Percentiles rank a stretch among this genome's conserved stretches.
Evolutionary conservation across 92 coral and sea anemone species (phyloP).

Genomic region (Porites lobata): DNA sequence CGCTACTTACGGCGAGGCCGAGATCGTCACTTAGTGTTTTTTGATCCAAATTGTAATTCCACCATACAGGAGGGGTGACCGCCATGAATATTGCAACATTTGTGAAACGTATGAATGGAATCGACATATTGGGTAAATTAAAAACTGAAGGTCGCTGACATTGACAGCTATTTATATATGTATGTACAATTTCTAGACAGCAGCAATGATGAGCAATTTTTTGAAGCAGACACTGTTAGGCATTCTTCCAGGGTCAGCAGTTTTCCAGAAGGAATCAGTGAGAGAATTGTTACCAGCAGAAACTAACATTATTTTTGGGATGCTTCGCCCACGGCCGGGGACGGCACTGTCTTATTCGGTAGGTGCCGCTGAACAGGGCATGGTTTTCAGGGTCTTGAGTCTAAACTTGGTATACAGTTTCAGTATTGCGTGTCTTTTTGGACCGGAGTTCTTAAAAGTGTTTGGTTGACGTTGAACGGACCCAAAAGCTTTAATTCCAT

Average conservation of each 20-base stretch:
- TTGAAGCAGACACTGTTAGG: neutral
- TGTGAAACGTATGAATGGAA: constrained; percentile 17
- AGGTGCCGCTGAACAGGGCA: too few relatives aligned
- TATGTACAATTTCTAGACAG: neutral
- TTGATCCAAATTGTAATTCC: neutral
- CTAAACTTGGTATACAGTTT: too few relatives aligned
- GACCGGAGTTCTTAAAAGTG: too few relatives aligned
- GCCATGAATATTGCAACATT: neutral
- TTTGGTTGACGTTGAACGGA: too few relatives aligned
- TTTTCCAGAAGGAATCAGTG: neutral
- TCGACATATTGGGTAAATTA: constrained; percentile 17
- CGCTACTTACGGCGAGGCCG: constrained; percentile 2
- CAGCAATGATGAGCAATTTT: neutral
- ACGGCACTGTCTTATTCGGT: too few relatives aligned
- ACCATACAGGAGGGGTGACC: neutral
- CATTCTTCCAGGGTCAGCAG: constrained; percentile 33
- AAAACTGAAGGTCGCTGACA: neutral
- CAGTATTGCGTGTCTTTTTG: too few relatives aligned
- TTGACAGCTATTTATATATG: neutral
- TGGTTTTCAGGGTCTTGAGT: too few relatives aligned
- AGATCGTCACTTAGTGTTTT: neutral
- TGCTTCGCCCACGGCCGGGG: too few relatives aligned
- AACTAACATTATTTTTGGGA: too few relatives aligned
- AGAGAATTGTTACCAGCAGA: too few relatives aligned
- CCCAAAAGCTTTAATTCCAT: too few relatives aligned